Conservation (phyloP, 2,888 invertebrate species). For the Dascillus cervinus region DNA sequence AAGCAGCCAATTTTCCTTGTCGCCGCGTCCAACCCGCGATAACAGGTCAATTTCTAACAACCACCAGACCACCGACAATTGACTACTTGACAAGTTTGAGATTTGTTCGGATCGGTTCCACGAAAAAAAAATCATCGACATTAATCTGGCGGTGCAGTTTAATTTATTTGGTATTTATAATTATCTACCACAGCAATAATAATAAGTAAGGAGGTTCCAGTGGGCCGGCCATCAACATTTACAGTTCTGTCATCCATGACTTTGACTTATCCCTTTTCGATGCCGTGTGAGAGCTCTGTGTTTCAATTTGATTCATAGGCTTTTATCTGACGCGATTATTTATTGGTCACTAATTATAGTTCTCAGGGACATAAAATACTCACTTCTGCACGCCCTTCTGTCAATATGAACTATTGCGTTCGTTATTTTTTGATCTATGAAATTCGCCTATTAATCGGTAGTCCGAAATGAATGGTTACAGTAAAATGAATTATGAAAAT, state of each 20-base stretch:
- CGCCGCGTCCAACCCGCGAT: slow-evolving; percentile 28
- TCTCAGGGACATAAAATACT: slow-evolving; percentile 31
- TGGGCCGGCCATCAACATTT: slow-evolving; percentile 27
- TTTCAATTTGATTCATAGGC: slow-evolving; percentile 26
- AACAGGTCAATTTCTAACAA: slow-evolving; percentile 29
- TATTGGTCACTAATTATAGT: slow-evolving; percentile 32
- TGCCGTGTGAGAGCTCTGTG: slow-evolving; percentile 26
- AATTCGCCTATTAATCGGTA: too few species aligned
- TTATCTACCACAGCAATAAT: slow-evolving; percentile 22
- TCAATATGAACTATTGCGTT: slow-evolving; percentile 14
- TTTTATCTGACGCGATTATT: slow-evolving; percentile 31
- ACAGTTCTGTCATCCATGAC: slow-evolving; percentile 27
- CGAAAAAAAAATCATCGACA: too few species aligned
- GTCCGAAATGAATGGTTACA: neutral
- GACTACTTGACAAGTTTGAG: too few species aligned
- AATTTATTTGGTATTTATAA: slow-evolving; percentile 29
- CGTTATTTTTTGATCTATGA: slow-evolving; percentile 11
- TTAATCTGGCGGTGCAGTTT: too few species aligned
- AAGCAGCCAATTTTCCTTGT: slow-evolving; percentile 34
- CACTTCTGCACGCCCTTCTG: slow-evolving; percentile 25
- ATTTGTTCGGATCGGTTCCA: too few species aligned
- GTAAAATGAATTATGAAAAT: neutral
- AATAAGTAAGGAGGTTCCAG: slow-evolving; percentile 25
- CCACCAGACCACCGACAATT: too few species aligned
- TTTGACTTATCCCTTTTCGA: slow-evolving; percentile 28